Evolutionary conservation across 2,113 vertebrate genomes (phyloP), one percentile per base, ranked within the genome.

Genomic region (Anas platyrhynchos): DNA sequence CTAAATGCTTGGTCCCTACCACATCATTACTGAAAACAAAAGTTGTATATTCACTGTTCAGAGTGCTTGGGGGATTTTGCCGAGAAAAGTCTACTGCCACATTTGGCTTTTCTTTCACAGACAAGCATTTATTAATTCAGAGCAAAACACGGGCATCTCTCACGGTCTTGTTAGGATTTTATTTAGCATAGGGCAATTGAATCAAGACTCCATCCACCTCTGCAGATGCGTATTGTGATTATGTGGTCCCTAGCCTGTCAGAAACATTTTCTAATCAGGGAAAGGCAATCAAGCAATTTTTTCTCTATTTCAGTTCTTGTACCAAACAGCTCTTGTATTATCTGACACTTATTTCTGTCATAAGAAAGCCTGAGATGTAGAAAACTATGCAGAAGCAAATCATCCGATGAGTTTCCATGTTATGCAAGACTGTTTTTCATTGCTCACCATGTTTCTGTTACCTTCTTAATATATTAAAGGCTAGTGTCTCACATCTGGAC

Each of bases 211-310:
- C 55, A 83, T 86, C 52, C 61, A 90, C 75, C 52, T 89, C 79
- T 96, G 67, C 93, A 94, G 94, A 83, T 80, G 36, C 55, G 43
- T 83, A 50, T 90, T 86, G 68, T 91, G 71, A 88, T 90, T 96
- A 61, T 44, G 32, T 36, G 43, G 36, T 86, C 89, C 95, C 31
- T 68, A 86, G 36, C 68, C 43, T 90, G 46, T 83, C 71, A 83
- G 68, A 89, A 83, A 90, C 22, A 48, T 77, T 80, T 93, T 77
- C 50, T 67, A 50, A 80, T 65, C 50, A 86, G 43, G 29, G 46
- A 83, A 83, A 83, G 46, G 29, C 72, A 93, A 74, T 20, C 16
- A 32, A 58, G 29, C 46, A 67, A 67, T 91, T 88, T 63, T 86
- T 88, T 74, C 43, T 72, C 46, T 79, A 34, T 83, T 91, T 95